Evolutionary conservation across 2,797 vertebrate genomes (phyloP), one percentile per base, ranked within the genome.

Genomic region (Micrastur ruficollis): DNA sequence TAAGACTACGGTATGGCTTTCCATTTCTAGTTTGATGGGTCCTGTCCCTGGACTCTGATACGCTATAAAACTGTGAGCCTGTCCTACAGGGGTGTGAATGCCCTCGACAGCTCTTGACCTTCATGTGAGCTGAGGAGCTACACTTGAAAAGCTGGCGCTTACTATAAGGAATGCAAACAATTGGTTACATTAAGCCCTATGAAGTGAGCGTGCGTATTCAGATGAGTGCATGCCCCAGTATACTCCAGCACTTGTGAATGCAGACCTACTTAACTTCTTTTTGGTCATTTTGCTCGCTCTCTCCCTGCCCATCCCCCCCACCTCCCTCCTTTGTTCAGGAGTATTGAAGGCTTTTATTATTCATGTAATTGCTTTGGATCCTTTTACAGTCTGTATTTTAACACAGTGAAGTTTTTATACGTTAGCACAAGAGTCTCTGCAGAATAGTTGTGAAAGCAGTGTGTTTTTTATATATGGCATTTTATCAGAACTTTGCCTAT

Each of bases 81-180:
- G 22, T 92, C 40, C n/a, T 56, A 12, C 55, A 65, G 25, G 59
- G 82, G 44, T 14, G 17, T 26, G 67, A 71, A 67, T 56, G 53
- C 79, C 52, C 34, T 94, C 89, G 85, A 23, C 40, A 93, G 86
- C 88, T 93, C 95, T 97, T 95, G 96, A 94, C 93, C 78, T 92
- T 80, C 56, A 8, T 70, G 3, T 67, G 93, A 74, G 63, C 46
- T 71, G 83, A 95, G 90, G 76, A 94, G 67, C 73, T 89, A 10
- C 53, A 4, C 81, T 92, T 80, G 71, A 92, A 85, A 75, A 94
- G 90, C n/a, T 5, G 63, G 53, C 0, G 1, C 56, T 82, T 81
- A 19, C 47, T 80, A 5, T 73, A 70, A 73, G 71, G 56, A 94
- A 76, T 31, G 84, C 79, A 89, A 96, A 96, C 90, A 94, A 66